These are phyloP conservation scores for Lerema accius DNA, from an alignment of 1,140 invertebrate species.

Conservation along the genomic window DNA sequence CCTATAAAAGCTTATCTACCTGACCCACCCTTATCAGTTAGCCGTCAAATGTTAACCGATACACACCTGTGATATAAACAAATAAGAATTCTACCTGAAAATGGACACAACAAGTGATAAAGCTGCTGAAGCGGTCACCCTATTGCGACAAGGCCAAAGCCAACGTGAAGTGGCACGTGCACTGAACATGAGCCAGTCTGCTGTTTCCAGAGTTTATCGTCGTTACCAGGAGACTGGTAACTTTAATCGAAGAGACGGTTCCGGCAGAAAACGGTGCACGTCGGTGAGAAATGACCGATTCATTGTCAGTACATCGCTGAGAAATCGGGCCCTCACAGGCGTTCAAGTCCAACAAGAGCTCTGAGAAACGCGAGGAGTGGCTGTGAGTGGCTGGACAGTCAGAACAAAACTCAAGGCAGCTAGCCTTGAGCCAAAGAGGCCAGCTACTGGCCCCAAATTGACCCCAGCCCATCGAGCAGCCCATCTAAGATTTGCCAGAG, in stretches of 20 bases:
- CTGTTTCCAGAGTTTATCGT: conserved; percentile 7
- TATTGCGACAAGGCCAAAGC: conserved; percentile 1
- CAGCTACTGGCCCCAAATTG: conserved; percentile 1
- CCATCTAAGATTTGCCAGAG: neutral
- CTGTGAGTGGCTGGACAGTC: neutral
- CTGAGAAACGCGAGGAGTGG: conserved; percentile 4
- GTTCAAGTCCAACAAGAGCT: conserved; percentile 12
- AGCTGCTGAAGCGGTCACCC: neutral
- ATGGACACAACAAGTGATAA: neutral
- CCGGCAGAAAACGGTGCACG: neutral
- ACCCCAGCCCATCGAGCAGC: neutral
- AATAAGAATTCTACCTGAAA: neutral
- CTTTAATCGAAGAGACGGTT: conserved; percentile 12
- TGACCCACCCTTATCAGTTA: neutral
- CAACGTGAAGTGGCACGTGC: conserved; percentile 8
- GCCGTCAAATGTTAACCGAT: conserved; percentile 5
- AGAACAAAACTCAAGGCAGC: neutral
- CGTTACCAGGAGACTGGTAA: conserved; percentile 22
- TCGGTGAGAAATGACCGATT: conserved; percentile 3
- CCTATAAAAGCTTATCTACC: neutral
- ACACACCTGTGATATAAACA: conserved; percentile 19
- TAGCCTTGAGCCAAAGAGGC: neutral
- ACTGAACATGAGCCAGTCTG: conserved; percentile 17
- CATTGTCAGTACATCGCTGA: neutral
- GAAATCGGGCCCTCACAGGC: conserved; percentile 6